Evolutionary conservation across 2,888 invertebrate genomes (phyloP).

Genomic region (Venusia cambrica): DNA sequence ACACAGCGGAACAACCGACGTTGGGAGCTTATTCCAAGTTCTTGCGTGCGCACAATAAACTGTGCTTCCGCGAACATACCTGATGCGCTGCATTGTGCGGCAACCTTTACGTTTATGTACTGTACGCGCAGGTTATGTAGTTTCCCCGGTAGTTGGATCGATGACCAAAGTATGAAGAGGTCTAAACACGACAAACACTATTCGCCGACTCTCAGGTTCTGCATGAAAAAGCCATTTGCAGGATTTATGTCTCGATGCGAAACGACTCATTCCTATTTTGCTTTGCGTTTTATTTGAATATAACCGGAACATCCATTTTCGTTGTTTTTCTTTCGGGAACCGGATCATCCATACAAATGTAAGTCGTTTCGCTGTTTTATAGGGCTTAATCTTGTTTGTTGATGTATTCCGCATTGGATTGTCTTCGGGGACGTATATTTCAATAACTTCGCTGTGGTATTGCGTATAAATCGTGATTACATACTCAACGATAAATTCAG

Average conservation of each 20-base stretch:
- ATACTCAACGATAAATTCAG: conserved; percentile 69
- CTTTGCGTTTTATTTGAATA: conserved; percentile 64
- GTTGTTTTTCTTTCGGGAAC: conserved; percentile 51
- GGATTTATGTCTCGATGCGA: conserved; percentile 66
- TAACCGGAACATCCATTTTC: conserved; percentile 59
- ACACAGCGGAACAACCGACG: too few species aligned
- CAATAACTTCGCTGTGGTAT: conserved; percentile 67
- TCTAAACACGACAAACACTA: conserved; percentile 8
- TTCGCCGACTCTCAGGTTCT: conserved; percentile 17
- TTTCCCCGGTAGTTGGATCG: too few species aligned
- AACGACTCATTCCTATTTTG: conserved; percentile 66
- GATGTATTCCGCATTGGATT: conserved; percentile 45
- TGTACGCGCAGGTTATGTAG: too few species aligned
- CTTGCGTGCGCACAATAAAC: too few species aligned
- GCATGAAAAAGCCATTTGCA: conserved; percentile 64
- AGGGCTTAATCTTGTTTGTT: conserved; percentile 45
- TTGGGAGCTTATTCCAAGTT: too few species aligned
- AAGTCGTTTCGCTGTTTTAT: conserved; percentile 38
- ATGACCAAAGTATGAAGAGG: conserved; percentile 2
- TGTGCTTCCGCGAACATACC: too few species aligned
- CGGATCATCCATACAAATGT: conserved; percentile 35
- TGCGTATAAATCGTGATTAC: conserved; percentile 72
- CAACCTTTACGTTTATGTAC: too few species aligned
- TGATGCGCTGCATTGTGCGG: too few species aligned
- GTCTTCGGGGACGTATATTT: conserved; percentile 76